phyloP scores from a whole-genome alignment of 2,113 vertebrate genomes.

The Otus sunia region DNA sequence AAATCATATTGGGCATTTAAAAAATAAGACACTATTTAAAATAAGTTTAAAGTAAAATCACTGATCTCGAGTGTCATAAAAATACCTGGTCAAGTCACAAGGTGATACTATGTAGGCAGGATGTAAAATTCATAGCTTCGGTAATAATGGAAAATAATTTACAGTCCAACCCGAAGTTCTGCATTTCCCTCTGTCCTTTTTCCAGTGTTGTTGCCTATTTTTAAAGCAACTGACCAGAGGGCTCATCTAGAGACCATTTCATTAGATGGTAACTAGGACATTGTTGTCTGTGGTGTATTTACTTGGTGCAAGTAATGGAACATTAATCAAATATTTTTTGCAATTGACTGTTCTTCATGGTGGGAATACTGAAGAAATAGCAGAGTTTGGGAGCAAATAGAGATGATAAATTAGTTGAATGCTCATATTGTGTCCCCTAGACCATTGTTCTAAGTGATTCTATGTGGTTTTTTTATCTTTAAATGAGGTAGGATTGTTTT shows the following conservation, averaged over 20 bases:
- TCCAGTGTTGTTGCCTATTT: neutral
- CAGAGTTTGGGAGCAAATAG: neutral
- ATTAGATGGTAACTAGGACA: neutral
- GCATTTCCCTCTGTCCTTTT: neutral
- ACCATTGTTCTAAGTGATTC: constrained; percentile 24
- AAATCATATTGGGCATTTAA: neutral
- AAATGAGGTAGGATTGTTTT: constrained; percentile 27
- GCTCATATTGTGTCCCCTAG: neutral
- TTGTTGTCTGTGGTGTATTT: neutral
- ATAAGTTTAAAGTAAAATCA: neutral
- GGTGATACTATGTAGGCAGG: neutral
- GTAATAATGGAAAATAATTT: neutral
- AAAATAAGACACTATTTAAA: neutral
- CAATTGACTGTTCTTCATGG: neutral
- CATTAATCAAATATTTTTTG: constrained; percentile 16
- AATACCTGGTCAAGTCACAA: neutral
- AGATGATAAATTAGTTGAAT: constrained; percentile 34
- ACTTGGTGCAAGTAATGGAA: neutral
- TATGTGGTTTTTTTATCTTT: neutral
- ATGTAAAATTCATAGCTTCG: neutral
- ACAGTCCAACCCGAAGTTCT: neutral
- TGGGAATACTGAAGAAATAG: neutral
- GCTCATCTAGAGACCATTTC: neutral
- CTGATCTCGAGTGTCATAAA: neutral
- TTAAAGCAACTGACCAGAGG: neutral